Percentiles rank a stretch among this genome's conserved stretches.
Evolutionary conservation across 2,888 invertebrate genomes (phyloP).

Genomic region (Tiliacea citrago): DNA sequence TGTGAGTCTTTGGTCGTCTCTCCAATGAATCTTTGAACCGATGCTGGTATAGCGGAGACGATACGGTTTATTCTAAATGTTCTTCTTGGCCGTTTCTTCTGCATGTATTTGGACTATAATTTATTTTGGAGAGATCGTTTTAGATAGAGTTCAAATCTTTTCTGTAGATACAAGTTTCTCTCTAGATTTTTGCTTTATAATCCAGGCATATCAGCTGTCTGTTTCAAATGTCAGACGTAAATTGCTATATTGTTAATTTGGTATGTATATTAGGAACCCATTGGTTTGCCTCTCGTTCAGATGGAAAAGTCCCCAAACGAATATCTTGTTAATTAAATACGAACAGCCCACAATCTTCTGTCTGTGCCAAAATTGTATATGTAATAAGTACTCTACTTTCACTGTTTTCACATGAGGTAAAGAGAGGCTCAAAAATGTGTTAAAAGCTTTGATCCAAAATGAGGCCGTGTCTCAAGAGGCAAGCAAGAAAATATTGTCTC

Average conservation of each 20-base stretch:
- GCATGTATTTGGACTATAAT: neutral
- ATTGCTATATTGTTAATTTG: neutral
- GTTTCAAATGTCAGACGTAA: neutral
- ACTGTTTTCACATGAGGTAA: neutral
- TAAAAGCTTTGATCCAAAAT: conserved; percentile 18
- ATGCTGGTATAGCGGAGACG: neutral
- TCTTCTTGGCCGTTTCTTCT: neutral
- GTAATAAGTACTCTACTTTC: conserved; percentile 10
- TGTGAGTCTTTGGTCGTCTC: neutral
- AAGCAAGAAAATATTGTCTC: conserved; percentile 29
- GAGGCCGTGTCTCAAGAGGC: conserved; percentile 13
- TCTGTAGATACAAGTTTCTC: neutral
- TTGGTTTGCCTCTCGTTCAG: neutral
- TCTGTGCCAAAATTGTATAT: neutral
- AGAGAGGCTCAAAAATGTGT: conserved; percentile 3
- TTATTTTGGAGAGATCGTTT: neutral
- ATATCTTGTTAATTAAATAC: conserved; percentile 23
- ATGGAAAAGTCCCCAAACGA: neutral
- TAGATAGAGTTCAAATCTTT: neutral
- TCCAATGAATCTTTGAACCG: neutral
- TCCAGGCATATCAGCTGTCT: neutral
- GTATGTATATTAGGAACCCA: conserved; percentile 7
- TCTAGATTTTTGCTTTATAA: neutral
- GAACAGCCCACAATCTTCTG: neutral
- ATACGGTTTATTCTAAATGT: neutral